Percentiles rank a stretch among this genome's conserved stretches.
These are phyloP conservation scores for Oplegnathus fasciatus DNA, from an alignment of 2,113 vertebrate species.

Conservation along the genomic window DNA sequence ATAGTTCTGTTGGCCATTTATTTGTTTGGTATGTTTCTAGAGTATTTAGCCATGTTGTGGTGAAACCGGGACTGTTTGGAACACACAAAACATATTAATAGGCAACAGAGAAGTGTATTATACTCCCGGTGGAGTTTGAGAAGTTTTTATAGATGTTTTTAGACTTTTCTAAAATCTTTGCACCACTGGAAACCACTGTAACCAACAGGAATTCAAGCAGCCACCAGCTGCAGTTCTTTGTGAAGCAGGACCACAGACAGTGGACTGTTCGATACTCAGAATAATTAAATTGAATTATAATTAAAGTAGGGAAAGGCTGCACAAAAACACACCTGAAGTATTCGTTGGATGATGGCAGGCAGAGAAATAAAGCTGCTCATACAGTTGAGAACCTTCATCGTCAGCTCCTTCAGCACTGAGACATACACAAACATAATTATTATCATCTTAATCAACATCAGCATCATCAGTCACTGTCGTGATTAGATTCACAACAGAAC, in stretches of 20 bases:
- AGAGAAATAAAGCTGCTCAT: conserved; percentile 96
- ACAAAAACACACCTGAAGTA: conserved; percentile 87
- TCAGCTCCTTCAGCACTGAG: conserved; percentile 93
- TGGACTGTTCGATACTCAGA: background rate
- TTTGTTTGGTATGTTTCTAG: too few relatives aligned
- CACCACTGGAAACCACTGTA: background rate
- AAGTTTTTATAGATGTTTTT: too few relatives aligned
- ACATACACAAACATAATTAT: conserved; percentile 8
- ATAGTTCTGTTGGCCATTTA: background rate
- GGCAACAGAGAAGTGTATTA: background rate
- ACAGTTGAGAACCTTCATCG: conserved; percentile 95
- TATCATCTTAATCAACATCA: background rate
- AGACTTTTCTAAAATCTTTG: too few relatives aligned
- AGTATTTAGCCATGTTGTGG: too few relatives aligned
- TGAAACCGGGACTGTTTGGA: background rate
- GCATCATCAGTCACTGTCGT: too few relatives aligned
- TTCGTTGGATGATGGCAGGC: conserved; percentile 94
- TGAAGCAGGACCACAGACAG: background rate
- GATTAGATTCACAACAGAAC: too few relatives aligned
- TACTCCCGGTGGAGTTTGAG: too few relatives aligned
- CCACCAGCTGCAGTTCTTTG: background rate
- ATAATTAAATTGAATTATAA: background rate
- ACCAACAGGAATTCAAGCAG: background rate
- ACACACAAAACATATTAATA: background rate
- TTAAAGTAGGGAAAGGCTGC: background rate